Evolutionary conservation across 2,113 vertebrate genomes (phyloP).

Genomic region (Bungarus multicinctus): DNA sequence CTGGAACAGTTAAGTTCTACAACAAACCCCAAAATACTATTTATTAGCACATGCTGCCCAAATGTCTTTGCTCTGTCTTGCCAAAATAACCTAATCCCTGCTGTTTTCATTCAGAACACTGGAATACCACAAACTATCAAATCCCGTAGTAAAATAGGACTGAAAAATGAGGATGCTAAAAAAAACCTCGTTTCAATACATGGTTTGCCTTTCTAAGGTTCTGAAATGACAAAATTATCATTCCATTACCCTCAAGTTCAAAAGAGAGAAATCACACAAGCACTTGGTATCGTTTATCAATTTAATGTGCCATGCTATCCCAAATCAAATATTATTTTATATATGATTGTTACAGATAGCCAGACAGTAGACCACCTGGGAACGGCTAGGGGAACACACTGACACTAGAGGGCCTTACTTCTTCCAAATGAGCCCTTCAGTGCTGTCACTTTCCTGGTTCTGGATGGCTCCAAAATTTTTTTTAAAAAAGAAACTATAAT

Average conservation of each 20-base stretch:
- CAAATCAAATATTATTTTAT: slow-evolving; percentile 40
- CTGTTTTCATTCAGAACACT: slow-evolving; percentile 39
- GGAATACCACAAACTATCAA: slow-evolving; percentile 27
- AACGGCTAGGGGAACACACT: not conserved
- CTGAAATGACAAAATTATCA: slow-evolving; percentile 9
- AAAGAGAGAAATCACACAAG: not conserved
- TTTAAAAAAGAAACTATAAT: not conserved
- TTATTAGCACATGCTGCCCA: slow-evolving; percentile 43
- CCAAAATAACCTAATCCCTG: slow-evolving; percentile 44
- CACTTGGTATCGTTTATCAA: not conserved
- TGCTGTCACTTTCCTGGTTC: not conserved
- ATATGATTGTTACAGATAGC: not conserved
- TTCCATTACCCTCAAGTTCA: not conserved
- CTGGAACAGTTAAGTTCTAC: slow-evolving; percentile 30
- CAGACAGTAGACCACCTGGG: not conserved
- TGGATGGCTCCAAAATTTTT: not conserved
- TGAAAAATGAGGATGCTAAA: not conserved
- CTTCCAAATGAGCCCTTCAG: not conserved
- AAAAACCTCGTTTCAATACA: not conserved
- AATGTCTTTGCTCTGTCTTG: slow-evolving; percentile 34
- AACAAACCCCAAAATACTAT: slow-evolving; percentile 54
- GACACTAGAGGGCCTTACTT: not conserved
- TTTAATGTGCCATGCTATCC: slow-evolving; percentile 33
- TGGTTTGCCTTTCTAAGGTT: not conserved
- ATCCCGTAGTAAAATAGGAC: not conserved